phyloP scores from a whole-genome alignment of 2,888 invertebrate species.

The Microchrysa polita region DNA sequence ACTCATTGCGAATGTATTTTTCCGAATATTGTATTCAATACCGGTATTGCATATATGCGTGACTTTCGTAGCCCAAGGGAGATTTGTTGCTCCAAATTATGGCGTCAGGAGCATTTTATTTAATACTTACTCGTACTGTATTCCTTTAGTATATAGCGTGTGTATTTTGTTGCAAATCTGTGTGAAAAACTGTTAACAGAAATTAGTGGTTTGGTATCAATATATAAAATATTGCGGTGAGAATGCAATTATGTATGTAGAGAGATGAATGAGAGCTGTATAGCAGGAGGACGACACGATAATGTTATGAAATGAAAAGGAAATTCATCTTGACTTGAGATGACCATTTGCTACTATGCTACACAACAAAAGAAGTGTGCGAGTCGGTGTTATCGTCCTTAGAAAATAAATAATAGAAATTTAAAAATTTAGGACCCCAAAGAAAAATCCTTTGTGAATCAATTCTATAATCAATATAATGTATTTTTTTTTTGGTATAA shows the following conservation, averaged over 20 bases:
- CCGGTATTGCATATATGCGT: background rate
- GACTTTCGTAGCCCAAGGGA: background rate
- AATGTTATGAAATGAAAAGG: slow-evolving; percentile 36
- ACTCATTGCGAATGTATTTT: too few relatives aligned
- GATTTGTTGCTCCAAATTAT: slow-evolving; percentile 33
- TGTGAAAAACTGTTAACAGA: slow-evolving; percentile 24
- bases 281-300: slow-evolving; percentile 2
- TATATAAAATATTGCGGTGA: slow-evolving; percentile 1
- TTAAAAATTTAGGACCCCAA: too few relatives aligned
- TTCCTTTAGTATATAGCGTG: background rate
- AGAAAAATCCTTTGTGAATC: too few relatives aligned
- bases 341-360: background rate
- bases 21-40: too few relatives aligned
- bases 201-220: slow-evolving; percentile 15
- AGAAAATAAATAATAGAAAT: too few relatives aligned
- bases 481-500: too few relatives aligned
- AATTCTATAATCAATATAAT: too few relatives aligned
- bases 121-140: background rate
- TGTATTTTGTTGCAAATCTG: background rate
- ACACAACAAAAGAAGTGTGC: background rate
- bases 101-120: slow-evolving; percentile 1
- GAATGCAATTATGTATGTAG: slow-evolving; percentile 15
- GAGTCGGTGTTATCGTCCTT: too few relatives aligned
- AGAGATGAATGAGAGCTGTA: slow-evolving; percentile 35
- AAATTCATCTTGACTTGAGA: slow-evolving; percentile 30